Conservation (phyloP, 37 sponge, comb jelly and placozoan species). For the Amphimedon queenslandica region DNA sequence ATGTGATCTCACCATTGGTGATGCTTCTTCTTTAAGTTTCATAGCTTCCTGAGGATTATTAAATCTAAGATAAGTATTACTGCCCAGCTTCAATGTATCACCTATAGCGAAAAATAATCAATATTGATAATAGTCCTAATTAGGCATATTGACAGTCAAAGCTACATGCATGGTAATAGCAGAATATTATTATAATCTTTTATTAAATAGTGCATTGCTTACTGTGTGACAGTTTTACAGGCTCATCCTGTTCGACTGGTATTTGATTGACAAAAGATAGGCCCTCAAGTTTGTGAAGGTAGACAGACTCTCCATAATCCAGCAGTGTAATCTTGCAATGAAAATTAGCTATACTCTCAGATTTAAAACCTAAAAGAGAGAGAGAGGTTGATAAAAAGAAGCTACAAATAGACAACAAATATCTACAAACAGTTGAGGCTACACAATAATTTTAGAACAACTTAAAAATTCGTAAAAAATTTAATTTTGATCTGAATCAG, state of each 20-base stretch:
- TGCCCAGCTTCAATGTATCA: conserved; percentile 55
- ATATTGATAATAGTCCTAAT: neutral
- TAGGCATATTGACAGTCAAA: neutral
- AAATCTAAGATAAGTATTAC: conserved; percentile 41
- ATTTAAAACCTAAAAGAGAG: conserved; percentile 31
- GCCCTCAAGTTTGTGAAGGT: conserved; percentile 45
- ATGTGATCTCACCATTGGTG: neutral
- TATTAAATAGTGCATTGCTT: too few relatives aligned
- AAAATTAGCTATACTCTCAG: conserved; percentile 11
- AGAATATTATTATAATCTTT: neutral
- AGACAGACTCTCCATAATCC: conserved; percentile 15
- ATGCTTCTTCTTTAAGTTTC: conserved; percentile 27
- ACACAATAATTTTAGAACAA: too few relatives aligned
- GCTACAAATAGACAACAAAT: too few relatives aligned
- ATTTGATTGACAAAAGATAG: conserved; percentile 44
- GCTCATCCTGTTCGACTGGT: neutral
- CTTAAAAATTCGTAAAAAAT: too few relatives aligned
- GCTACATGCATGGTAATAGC: neutral
- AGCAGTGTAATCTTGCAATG: conserved; percentile 41
- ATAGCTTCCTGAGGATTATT: conserved; percentile 70
- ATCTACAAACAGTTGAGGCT: too few relatives aligned
- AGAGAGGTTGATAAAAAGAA: too few relatives aligned
- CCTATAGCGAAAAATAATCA: conserved; percentile 12
- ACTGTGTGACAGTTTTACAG: conserved; percentile 43
- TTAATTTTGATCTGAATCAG: too few relatives aligned